phyloP scores from a whole-genome alignment of 1,140 invertebrate genomes.

The Tetranychus cinnabarinus region DNA sequence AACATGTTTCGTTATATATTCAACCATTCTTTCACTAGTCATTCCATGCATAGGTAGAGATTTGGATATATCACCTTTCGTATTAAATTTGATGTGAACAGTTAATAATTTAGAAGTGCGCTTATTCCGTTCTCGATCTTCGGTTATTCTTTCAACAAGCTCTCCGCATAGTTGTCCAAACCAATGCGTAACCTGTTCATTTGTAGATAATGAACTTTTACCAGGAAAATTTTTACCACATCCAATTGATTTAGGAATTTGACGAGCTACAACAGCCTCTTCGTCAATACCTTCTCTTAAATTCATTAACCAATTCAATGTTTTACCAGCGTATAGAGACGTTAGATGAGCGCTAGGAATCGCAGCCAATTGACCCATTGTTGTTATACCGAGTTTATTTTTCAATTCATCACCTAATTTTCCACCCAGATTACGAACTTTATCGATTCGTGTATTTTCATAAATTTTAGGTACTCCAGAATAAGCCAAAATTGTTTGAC shows the following conservation, averaged over 20 bases:
- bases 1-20: constrained; percentile 1
- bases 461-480: constrained; percentile 35
- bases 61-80: neutral
- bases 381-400: constrained; percentile 42
- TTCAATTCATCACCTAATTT: constrained; percentile 55
- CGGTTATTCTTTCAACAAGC: constrained; percentile 54
- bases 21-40: constrained; percentile 4
- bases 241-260: constrained; percentile 75
- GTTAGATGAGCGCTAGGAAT: constrained; percentile 41
- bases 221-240: constrained; percentile 84
- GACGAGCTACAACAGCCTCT: constrained; percentile 54
- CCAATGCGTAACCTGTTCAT: constrained; percentile 39
- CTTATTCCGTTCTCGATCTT: constrained; percentile 30
- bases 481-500: constrained; percentile 63
- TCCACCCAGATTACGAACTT: constrained; percentile 51
- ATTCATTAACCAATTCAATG: constrained; percentile 66
- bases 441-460: constrained; percentile 30
- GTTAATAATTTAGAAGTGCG: constrained; percentile 8
- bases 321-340: constrained; percentile 53
- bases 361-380: constrained; percentile 46
- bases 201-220: constrained; percentile 4
- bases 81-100: constrained; percentile 2
- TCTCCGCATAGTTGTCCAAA: constrained; percentile 49
- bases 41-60: constrained; percentile 3
- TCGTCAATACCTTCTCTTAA: constrained; percentile 63